These are phyloP conservation scores for Columbina picui DNA, from an alignment of 2,113 vertebrate species.

Conservation along the genomic window DNA sequence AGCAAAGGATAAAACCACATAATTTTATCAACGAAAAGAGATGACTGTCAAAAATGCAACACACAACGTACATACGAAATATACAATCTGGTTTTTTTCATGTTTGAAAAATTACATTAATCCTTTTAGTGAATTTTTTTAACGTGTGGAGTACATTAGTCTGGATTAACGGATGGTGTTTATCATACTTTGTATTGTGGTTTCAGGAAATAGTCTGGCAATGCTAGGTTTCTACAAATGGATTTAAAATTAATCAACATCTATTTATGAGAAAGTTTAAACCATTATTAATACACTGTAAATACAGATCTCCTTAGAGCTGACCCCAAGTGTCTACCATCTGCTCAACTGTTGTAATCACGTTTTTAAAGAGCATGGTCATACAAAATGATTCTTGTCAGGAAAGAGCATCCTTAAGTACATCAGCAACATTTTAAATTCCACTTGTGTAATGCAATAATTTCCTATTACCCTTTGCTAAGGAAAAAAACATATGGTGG, in stretches of 20 bases:
- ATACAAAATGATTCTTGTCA: conserved; percentile 65
- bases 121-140: conserved; percentile 71
- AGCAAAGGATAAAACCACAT: conserved; percentile 54
- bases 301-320: conserved; percentile 77
- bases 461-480: conserved; percentile 46
- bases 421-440: conserved; percentile 67
- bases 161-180: conserved; percentile 75
- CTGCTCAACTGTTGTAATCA: conserved; percentile 74
- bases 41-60: conserved; percentile 58
- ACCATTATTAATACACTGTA: conserved; percentile 86
- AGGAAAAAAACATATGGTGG: conserved; percentile 52
- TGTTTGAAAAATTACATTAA: conserved; percentile 72
- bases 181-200: conserved; percentile 76
- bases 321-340: conserved; percentile 72
- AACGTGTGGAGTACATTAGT: conserved; percentile 74
- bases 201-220: conserved; percentile 82
- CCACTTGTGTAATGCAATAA: conserved; percentile 64
- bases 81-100: conserved; percentile 51
- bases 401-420: conserved; percentile 65
- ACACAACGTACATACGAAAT: conserved; percentile 44
- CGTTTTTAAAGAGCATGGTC: conserved; percentile 76
- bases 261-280: conserved; percentile 86
- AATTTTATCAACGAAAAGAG: conserved; percentile 39
- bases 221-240: conserved; percentile 78
- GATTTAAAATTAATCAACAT: conserved; percentile 86